A percentile compares a stretch with the other conserved stretches of the same genome.
phyloP scores from a whole-genome alignment of 2,797 vertebrate species.

The Ceryle rudis region DNA sequence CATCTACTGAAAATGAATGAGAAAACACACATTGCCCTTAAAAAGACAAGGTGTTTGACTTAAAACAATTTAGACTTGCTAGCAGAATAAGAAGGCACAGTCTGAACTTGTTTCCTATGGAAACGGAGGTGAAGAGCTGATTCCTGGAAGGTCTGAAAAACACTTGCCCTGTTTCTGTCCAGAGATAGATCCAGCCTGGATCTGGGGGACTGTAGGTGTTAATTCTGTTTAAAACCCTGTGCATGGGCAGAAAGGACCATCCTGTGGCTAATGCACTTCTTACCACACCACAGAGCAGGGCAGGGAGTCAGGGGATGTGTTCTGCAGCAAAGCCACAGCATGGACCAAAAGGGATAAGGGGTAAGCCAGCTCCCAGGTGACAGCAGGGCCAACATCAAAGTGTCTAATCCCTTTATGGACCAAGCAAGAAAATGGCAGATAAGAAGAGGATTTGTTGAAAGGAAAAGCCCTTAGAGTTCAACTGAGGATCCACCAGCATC shows the following conservation, averaged over 20 bases:
- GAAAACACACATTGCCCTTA: background rate
- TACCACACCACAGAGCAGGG: background rate
- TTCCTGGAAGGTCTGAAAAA: background rate
- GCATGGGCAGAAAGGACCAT: background rate
- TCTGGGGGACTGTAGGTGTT: background rate
- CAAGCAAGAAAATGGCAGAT: background rate
- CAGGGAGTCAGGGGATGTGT: background rate
- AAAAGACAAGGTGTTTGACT: accelerated
- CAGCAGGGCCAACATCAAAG: background rate
- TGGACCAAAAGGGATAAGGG: background rate
- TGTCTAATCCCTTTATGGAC: background rate
- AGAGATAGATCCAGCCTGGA: background rate
- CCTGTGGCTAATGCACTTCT: accelerated
- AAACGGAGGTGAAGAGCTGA: background rate
- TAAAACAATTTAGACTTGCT: background rate
- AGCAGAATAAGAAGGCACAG: background rate
- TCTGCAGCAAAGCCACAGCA: background rate
- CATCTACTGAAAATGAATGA: background rate
- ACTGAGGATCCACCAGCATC: background rate
- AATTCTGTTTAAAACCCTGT: background rate
- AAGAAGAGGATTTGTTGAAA: background rate
- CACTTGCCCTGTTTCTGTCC: background rate
- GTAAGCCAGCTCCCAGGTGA: background rate
- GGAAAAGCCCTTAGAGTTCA: background rate
- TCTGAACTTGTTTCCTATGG: background rate